Evolutionary conservation across 2,113 vertebrate species (phyloP), one percentile per base, ranked within the genome.

Genomic region (Tichodroma muraria): DNA sequence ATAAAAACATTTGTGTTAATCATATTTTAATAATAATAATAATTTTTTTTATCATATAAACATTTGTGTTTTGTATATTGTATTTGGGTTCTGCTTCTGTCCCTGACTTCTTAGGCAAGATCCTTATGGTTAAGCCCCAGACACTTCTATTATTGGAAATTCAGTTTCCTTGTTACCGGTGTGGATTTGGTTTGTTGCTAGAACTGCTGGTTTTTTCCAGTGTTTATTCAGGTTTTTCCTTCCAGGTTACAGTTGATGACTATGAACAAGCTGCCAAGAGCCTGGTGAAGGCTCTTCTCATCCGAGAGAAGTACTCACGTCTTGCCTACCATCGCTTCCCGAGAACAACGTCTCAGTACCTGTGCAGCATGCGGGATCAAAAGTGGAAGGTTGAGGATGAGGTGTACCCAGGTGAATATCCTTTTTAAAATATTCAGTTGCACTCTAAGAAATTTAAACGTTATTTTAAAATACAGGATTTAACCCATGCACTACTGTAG

Each of bases 261-360:
- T 99, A 99, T 38, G 99, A 99, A 90, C 98, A 99, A 95, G 99
- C 99, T 21, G 98, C 99, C 50, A 98, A 98, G 71, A 98, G 98
- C 81, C 98, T 99, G 76, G 98, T 99, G 37, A 98, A 98, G 77
- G 99, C 99, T 49, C 97, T 99, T 40, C 95, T 98, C 80, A 99
- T 99, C 95, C 97, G 99, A 81, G 99, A 99, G 96, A 99, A 99
- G 90, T 99, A 99, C 73, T 98, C 98, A 3, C 98, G 97, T 6
- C 98, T 99, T 23, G 98, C 99, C 45, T 99, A 99, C 83, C 99
- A 99, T 79, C 98, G 97, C 66, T 99, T 99, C 95, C 99, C 99
- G 0, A 98, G 98, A 84, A 99, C 98, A 61, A 98, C 98, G 0
- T 98, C 99, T 33, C 98, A 96, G 61, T 99, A 99, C 97, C 95